Percentiles rank a stretch among this genome's conserved stretches.
Conservation (phyloP, 2,113 vertebrate genomes). For the Nycticebus coucang region DNA sequence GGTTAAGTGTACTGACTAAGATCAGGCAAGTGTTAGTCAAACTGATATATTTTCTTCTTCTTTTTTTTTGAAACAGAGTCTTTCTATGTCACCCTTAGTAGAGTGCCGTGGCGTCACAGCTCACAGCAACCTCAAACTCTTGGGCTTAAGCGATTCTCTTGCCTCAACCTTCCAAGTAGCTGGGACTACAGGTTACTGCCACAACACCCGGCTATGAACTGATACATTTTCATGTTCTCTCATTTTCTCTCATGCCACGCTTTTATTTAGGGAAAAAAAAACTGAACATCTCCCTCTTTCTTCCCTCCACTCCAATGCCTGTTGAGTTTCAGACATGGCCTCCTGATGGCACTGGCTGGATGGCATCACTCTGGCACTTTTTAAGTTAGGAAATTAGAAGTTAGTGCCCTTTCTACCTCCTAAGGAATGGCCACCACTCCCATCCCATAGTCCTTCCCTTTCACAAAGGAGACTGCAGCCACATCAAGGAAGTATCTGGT, state of each 20-base stretch:
- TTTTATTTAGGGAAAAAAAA: slow-evolving; percentile 28
- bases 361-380: neutral
- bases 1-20: neutral
- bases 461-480: neutral
- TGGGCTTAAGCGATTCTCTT: no score
- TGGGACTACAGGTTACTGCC: no score
- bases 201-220: neutral
- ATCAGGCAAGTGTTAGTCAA: neutral
- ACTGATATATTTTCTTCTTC: neutral
- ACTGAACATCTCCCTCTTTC: neutral
- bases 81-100: no score
- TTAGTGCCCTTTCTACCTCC: neutral
- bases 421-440: neutral
- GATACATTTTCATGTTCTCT: neutral
- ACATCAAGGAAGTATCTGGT: neutral
- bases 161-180: no score
- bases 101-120: no score
- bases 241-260: neutral
- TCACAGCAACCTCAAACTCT: no score
- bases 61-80: no score
- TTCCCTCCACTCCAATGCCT: neutral
- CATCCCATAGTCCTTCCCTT: neutral
- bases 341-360: neutral
- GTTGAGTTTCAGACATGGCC: neutral
- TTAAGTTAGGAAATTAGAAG: neutral